Conservation (phyloP, 1,140 invertebrate genomes). For the Eupristina koningsbergeri region DNA sequence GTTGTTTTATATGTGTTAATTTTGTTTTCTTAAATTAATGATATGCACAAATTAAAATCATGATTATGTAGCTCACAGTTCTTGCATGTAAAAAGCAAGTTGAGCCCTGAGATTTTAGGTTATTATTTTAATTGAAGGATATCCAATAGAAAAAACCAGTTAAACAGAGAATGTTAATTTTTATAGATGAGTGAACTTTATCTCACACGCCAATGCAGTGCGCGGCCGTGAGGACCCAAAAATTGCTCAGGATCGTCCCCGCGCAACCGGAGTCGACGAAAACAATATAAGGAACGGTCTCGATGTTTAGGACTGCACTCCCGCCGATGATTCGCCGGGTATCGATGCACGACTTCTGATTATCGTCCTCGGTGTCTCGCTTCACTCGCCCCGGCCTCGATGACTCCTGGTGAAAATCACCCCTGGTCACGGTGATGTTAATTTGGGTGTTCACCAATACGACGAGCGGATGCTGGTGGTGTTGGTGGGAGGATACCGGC, state of each 20-base stretch:
- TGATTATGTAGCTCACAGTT: no score
- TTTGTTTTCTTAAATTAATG: no score
- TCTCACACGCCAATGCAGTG: slow-evolving; percentile 24
- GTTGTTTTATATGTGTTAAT: no score
- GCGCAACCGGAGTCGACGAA: slow-evolving; percentile 16
- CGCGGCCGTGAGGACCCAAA: background rate
- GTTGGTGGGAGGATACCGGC: background rate
- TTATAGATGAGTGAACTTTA: no score
- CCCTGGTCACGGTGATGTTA: background rate
- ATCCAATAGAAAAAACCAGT: no score
- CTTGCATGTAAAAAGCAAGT: no score
- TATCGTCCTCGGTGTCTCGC: background rate
- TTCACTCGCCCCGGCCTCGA: background rate
- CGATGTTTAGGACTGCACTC: background rate
- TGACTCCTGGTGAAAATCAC: background rate
- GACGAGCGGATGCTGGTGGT: background rate
- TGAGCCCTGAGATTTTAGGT: no score
- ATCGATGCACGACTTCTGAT: background rate
- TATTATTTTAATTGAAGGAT: no score
- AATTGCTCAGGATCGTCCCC: background rate
- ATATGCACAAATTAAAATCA: no score
- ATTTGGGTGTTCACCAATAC: background rate
- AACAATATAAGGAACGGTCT: slow-evolving; percentile 8
- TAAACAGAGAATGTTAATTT: no score
- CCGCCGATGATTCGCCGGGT: background rate